Percentiles rank a stretch among this genome's conserved stretches.
Evolutionary conservation across 2,888 invertebrate species (phyloP).

Genomic region (Eupithecia centaureata): DNA sequence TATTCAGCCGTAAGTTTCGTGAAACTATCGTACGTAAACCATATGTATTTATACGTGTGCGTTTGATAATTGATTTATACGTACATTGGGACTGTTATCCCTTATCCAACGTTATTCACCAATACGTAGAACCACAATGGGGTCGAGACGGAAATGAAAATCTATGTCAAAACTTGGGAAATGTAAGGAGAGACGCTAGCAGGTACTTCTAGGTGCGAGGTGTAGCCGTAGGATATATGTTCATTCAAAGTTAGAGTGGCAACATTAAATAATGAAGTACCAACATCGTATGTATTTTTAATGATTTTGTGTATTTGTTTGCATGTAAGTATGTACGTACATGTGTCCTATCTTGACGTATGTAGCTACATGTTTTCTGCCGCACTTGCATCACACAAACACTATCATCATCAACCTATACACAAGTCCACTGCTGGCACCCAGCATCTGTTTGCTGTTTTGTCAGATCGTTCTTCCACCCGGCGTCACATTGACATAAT

Average conservation of each 20-base stretch:
- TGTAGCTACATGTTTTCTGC: no score
- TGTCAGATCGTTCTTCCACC: no score
- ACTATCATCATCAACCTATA: no score
- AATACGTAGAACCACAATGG: conserved; percentile 66
- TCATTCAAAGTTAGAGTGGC: conserved; percentile 12
- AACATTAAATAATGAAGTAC: no score
- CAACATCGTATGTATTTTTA: no score
- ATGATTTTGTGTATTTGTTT: no score
- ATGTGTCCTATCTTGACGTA: no score
- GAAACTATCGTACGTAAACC: neutral
- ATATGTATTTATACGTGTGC: conserved; percentile 45
- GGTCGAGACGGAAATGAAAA: conserved; percentile 58
- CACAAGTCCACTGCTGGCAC: no score
- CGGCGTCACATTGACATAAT: no score
- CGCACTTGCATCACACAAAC: no score
- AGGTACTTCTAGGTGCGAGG: neutral
- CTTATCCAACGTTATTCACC: conserved; percentile 71
- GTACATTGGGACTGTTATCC: conserved; percentile 69
- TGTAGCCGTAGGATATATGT: conserved; percentile 4
- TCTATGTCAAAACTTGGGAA: conserved; percentile 57
- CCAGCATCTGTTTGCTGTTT: no score
- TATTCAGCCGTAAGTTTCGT: neutral
- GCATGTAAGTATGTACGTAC: no score
- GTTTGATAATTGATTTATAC: conserved; percentile 73
- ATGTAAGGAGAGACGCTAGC: neutral